Evolutionary conservation across 2,888 invertebrate genomes (phyloP), one percentile per base, ranked within the genome.

Genomic region (Sminthurides aquaticus): DNA sequence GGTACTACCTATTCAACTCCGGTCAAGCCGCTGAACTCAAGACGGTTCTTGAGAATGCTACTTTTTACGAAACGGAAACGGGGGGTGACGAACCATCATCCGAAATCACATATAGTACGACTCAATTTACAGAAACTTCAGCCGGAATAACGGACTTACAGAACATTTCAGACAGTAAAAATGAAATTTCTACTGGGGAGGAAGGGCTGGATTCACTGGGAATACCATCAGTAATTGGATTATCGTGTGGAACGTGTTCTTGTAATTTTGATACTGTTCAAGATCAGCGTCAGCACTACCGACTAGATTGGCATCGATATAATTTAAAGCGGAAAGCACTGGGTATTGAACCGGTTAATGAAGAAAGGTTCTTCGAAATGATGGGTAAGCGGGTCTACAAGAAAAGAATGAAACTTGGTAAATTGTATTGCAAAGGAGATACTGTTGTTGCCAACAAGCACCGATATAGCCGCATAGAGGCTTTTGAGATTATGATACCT

Each of bases 221-320:
- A 43, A 11, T 18, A 43, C 43, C 43, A 18, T 8, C 8, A 43
- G 43, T 11, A 8, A 11, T 43, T 43, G 43, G 43, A 43, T n/a
- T n/a, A n/a, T n/a, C n/a, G n/a, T n/a, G n/a, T n/a, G n/a, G n/a
- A n/a, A 52, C 52, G 5, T 52, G 52, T 20, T 5, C 11, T 8
- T 15, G 18, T 20, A 52, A 8, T 52, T 52, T 52, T 52, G 52
- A 52, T 15, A 52, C 18, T 20, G 22, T 8, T 18, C 52, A 28
- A 26, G 82, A 85, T 65, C 88, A 90, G 78, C 84, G 86, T 20
- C 82, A 85, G 3, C 91, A 91, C 77, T 91, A 88, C 76, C 89
- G 88, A 76, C 80, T 88, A 48, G 91, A 91, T 77, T 91, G 90
- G 90, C 91, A 91, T 77, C 83, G 89, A 2, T 89, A 89, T 76